These are phyloP conservation scores for Geodia barretti DNA, from an alignment of 37 sponge, comb jelly and placozoan species.

Conservation along the genomic window DNA sequence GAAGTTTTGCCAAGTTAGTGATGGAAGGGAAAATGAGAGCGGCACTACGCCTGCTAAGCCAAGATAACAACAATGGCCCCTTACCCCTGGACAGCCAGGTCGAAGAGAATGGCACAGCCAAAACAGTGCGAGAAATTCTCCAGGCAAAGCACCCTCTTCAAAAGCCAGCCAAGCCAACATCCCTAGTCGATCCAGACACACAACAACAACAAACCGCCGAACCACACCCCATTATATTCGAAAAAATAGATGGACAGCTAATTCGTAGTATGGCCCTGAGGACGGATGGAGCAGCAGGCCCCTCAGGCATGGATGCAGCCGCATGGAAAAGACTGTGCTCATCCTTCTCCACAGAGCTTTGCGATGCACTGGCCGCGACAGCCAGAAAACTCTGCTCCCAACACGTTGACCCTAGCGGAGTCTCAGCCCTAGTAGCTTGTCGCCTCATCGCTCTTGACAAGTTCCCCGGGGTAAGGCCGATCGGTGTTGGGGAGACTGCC, in stretches of 20 bases:
- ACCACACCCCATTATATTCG: constrained; percentile 34
- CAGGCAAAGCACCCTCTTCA: constrained; percentile 27
- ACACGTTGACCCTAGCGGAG: constrained; percentile 37
- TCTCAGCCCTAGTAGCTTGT: constrained; percentile 37
- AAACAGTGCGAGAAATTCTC: constrained; percentile 11
- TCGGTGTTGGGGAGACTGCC: constrained; percentile 50
- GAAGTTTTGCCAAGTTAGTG: constrained; percentile 12
- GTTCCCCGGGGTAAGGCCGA: constrained; percentile 51
- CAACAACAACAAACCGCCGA: background rate
- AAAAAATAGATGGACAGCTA: constrained; percentile 32
- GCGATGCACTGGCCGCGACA: constrained; percentile 35
- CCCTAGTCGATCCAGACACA: background rate
- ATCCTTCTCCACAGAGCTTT: constrained; percentile 55
- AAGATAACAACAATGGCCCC: constrained; percentile 1
- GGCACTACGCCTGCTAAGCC: constrained; percentile 1
- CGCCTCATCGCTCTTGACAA: constrained; percentile 67
- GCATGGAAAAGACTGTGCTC: constrained; percentile 42
- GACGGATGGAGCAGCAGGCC: constrained; percentile 49
- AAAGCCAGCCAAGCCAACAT: background rate
- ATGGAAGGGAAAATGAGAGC: constrained; percentile 23
- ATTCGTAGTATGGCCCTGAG: constrained; percentile 32
- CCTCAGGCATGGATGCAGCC: constrained; percentile 42
- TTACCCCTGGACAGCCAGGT: constrained; percentile 2
- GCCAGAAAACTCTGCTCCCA: constrained; percentile 34
- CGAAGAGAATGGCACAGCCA: background rate